Evolutionary conservation across 2,797 vertebrate species (phyloP).

Genomic region (Siniperca scherzeri): DNA sequence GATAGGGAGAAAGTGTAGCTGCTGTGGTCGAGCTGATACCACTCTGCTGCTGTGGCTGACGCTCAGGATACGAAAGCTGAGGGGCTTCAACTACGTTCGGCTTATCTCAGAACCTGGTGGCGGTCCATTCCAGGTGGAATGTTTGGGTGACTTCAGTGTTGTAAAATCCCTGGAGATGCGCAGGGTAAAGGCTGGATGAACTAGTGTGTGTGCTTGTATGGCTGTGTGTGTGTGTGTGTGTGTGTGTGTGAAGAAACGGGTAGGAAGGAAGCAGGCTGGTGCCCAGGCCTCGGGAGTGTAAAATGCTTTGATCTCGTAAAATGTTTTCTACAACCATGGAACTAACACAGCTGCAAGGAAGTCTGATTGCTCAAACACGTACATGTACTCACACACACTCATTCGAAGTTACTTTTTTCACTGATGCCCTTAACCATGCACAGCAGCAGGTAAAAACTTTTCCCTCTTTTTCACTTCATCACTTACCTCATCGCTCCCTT

Average conservation of each 20-base stretch:
- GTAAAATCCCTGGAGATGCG: constrained; percentile 69
- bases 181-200: constrained; percentile 56
- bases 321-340: constrained; percentile 70
- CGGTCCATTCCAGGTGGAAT: constrained; percentile 72
- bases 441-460: constrained; percentile 48
- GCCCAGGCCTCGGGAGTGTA: constrained; percentile 67
- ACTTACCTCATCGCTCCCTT: constrained; percentile 22
- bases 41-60: constrained; percentile 54
- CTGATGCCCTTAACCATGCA: constrained; percentile 29
- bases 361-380: constrained; percentile 50
- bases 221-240: constrained; percentile 27
- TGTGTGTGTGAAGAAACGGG: constrained; percentile 17
- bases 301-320: constrained; percentile 79
- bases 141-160: constrained; percentile 69
- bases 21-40: constrained; percentile 76
- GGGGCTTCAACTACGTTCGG: constrained; percentile 54
- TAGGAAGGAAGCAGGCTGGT: constrained; percentile 48
- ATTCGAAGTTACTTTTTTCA: constrained; percentile 38
- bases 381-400: constrained; percentile 10
- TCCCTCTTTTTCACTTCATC: constrained; percentile 34
- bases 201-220: constrained; percentile 24
- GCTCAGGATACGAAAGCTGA: constrained; percentile 66
- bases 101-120: constrained; percentile 80
- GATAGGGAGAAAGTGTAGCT: constrained; percentile 55
- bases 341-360: constrained; percentile 63